Conservation (phyloP, 2,888 invertebrate genomes). For the Ischnus inquisitorius region DNA sequence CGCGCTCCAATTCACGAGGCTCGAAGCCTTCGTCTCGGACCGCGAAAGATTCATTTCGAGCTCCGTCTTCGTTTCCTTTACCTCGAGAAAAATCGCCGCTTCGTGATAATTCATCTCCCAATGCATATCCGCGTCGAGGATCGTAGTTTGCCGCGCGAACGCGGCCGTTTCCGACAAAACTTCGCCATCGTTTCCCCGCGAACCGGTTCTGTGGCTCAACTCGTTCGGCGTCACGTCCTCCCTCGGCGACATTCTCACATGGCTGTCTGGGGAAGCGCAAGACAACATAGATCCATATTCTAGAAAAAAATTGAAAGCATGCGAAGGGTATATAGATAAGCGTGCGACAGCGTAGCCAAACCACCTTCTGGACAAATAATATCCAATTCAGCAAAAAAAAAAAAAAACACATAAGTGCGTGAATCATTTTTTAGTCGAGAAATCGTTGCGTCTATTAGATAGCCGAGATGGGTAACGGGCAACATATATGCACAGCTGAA, state of each 20-base stretch:
- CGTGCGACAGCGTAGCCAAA: constrained; percentile 44
- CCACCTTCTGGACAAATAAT: constrained; percentile 9
- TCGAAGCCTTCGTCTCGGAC: no score
- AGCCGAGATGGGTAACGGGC: not conserved
- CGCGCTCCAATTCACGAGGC: not conserved
- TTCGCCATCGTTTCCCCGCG: constrained; percentile 72
- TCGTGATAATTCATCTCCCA: constrained; percentile 97
- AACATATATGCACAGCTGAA: not conserved
- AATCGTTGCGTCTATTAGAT: not conserved
- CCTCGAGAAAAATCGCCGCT: constrained; percentile 95
- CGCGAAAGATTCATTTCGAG: no score
- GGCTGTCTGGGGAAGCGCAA: constrained; percentile 82
- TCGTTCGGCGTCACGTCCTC: constrained; percentile 77
- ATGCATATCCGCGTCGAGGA: constrained; percentile 85
- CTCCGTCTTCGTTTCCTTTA: constrained; percentile 83
- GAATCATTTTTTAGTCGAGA: not conserved
- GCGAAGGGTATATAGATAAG: constrained; percentile 62
- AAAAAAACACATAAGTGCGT: not conserved
- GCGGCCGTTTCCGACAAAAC: constrained; percentile 79
- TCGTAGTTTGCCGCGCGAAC: constrained; percentile 77
- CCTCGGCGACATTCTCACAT: constrained; percentile 75
- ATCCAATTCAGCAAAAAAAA: constrained; percentile 2
- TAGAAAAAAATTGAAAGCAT: constrained; percentile 79
- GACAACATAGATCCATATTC: constrained; percentile 85
- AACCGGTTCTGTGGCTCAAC: constrained; percentile 74